Percentiles rank a stretch among this genome's conserved stretches.
Conservation (phyloP, 2,797 vertebrate species). For the Arremon aurantiirostris region DNA sequence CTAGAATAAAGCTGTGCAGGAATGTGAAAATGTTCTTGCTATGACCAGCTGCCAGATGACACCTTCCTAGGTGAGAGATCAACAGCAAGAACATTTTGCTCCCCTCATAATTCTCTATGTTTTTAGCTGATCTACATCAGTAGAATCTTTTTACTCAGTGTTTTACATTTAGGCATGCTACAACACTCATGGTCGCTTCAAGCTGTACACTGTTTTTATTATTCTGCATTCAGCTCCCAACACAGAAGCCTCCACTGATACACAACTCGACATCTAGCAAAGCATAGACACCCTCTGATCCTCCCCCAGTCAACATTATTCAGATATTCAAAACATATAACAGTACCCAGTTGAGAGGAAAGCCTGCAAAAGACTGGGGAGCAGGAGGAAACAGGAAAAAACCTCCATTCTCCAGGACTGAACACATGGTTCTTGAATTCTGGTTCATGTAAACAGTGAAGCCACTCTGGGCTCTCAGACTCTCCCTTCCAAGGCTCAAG, state of each 20-base stretch:
- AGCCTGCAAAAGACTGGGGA: background rate
- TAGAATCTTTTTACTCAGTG: background rate
- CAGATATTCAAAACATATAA: background rate
- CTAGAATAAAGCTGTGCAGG: constrained; percentile 51
- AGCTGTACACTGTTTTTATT: background rate
- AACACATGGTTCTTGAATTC: background rate
- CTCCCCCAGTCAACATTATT: background rate
- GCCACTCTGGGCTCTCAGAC: background rate
- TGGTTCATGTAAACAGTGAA: background rate
- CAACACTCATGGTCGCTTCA: background rate
- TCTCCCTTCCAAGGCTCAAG: background rate
- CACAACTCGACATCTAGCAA: background rate
- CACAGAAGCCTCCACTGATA: background rate
- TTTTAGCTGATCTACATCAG: background rate
- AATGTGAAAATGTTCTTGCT: constrained; percentile 29
- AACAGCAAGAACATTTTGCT: background rate
- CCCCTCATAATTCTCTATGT: background rate
- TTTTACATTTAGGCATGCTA: background rate
- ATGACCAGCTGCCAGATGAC: background rate
- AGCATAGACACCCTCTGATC: background rate
- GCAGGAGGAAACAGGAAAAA: background rate
- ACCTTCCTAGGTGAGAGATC: constrained; percentile 24
- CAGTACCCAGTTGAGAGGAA: background rate
- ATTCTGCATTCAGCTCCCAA: background rate
- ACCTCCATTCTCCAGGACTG: background rate